Evolutionary conservation across 2,113 vertebrate species (phyloP).

Genomic region (Caranx melampygus): DNA sequence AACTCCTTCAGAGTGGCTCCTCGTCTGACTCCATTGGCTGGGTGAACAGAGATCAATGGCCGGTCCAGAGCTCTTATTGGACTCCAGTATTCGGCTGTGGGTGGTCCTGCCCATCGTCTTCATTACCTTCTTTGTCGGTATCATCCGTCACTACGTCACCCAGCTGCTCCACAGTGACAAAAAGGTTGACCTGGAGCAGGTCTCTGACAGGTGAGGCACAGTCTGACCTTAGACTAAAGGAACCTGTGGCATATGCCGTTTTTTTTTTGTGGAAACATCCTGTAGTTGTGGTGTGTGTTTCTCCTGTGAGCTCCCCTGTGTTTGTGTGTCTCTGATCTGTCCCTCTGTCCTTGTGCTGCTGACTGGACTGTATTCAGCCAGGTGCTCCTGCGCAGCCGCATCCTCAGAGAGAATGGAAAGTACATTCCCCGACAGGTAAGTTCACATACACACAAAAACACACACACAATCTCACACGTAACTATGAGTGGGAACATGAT

Average conservation of each 20-base stretch:
- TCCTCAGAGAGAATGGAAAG: slow-evolving; percentile 88
- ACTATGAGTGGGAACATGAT: neutral
- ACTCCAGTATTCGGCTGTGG: slow-evolving; percentile 88
- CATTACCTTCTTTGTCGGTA: slow-evolving; percentile 86
- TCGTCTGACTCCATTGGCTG: neutral
- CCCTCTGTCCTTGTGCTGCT: no score
- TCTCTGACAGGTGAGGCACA: slow-evolving; percentile 84
- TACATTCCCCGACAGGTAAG: slow-evolving; percentile 87
- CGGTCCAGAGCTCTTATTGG: slow-evolving; percentile 85
- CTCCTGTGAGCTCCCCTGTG: neutral
- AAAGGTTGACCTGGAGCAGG: slow-evolving; percentile 83
- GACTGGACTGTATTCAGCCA: slow-evolving; percentile 76
- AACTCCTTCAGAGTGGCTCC: neutral
- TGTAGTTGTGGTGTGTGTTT: neutral
- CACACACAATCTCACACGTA: no score
- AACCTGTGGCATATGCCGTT: no score
- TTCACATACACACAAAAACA: neutral
- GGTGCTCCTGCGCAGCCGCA: slow-evolving; percentile 86
- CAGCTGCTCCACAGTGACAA: slow-evolving; percentile 85
- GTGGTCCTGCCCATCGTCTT: slow-evolving; percentile 88
- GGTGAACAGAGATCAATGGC: slow-evolving; percentile 73
- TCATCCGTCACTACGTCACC: slow-evolving; percentile 87
- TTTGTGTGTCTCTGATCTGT: neutral
- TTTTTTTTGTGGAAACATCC: neutral
- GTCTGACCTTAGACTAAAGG: neutral